A percentile compares a stretch with the other conserved stretches of the same genome.
phyloP scores from a whole-genome alignment of 2,113 vertebrate genomes.

The Corythoichthys haematopterus region DNA sequence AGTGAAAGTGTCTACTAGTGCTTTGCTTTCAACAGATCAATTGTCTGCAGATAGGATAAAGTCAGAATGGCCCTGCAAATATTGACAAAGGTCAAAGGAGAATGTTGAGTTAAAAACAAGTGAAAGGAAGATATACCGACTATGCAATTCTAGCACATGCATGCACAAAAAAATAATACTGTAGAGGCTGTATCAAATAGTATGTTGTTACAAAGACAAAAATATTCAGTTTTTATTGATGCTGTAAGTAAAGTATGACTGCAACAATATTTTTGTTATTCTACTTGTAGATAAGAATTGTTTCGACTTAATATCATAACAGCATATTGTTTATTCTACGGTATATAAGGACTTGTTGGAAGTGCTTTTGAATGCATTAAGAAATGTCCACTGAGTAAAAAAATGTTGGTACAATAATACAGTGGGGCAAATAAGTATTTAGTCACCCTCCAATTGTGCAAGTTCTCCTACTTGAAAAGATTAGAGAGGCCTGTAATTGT shows the following conservation, averaged over 20 bases:
- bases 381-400: neutral
- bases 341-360: neutral
- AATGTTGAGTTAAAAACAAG: slow-evolving; percentile 5
- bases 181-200: neutral
- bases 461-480: too few relatives aligned
- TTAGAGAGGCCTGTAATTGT: too few relatives aligned
- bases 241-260: neutral
- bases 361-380: neutral
- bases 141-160: neutral
- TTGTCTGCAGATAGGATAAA: slow-evolving; percentile 8
- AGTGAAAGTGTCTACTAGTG: neutral
- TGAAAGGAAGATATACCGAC: slow-evolving; percentile 2
- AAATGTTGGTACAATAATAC: neutral
- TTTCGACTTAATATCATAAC: neutral
- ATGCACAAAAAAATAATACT: neutral
- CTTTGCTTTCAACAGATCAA: neutral
- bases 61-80: slow-evolving; percentile 1
- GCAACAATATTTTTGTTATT: neutral
- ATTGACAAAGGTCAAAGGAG: slow-evolving; percentile 28
- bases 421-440: neutral
- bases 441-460: too few relatives aligned
- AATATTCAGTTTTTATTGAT: neutral
- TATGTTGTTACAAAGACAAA: neutral
- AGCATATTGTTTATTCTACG: too few relatives aligned
- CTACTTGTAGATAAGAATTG: neutral